These are phyloP conservation scores for Danaus plexippus DNA, from an alignment of 1,140 invertebrate genomes.

Conservation along the genomic window DNA sequence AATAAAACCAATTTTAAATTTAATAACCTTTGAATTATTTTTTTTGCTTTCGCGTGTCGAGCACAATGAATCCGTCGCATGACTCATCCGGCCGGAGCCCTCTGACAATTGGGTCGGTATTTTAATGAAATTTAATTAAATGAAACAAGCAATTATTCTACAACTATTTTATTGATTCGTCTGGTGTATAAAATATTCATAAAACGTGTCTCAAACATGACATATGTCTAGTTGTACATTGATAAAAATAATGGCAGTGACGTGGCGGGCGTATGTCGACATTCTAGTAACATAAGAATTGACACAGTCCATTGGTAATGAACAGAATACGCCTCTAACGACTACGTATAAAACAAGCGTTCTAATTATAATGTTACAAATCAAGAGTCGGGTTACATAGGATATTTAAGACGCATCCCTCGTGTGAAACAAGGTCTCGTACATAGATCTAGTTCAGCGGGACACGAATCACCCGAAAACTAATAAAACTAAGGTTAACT, in stretches of 20 bases:
- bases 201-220: slow-evolving; percentile 46
- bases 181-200: slow-evolving; percentile 57
- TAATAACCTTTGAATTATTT: slow-evolving; percentile 41
- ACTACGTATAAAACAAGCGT: slow-evolving; percentile 45
- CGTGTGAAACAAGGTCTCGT: slow-evolving; percentile 58
- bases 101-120: slow-evolving; percentile 54
- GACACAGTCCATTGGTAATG: slow-evolving; percentile 67
- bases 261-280: slow-evolving; percentile 68
- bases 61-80: slow-evolving; percentile 34
- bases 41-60: slow-evolving; percentile 19
- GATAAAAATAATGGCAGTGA: slow-evolving; percentile 50
- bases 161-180: slow-evolving; percentile 44
- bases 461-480: slow-evolving; percentile 29
- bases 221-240: background rate
- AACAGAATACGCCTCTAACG: slow-evolving; percentile 52
- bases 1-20: slow-evolving; percentile 71
- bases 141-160: slow-evolving; percentile 51
- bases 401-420: slow-evolving; percentile 34
- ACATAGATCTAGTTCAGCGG: slow-evolving; percentile 61
- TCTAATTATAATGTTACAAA: slow-evolving; percentile 31
- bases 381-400: slow-evolving; percentile 40
- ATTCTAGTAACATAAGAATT: slow-evolving; percentile 73
- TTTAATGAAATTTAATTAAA: slow-evolving; percentile 64
- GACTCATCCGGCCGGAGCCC: slow-evolving; percentile 25
- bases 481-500: slow-evolving; percentile 19